Percentiles rank a stretch among this genome's conserved stretches.
phyloP scores from a whole-genome alignment of 2,797 vertebrate genomes.

The Microcaecilia unicolor region DNA sequence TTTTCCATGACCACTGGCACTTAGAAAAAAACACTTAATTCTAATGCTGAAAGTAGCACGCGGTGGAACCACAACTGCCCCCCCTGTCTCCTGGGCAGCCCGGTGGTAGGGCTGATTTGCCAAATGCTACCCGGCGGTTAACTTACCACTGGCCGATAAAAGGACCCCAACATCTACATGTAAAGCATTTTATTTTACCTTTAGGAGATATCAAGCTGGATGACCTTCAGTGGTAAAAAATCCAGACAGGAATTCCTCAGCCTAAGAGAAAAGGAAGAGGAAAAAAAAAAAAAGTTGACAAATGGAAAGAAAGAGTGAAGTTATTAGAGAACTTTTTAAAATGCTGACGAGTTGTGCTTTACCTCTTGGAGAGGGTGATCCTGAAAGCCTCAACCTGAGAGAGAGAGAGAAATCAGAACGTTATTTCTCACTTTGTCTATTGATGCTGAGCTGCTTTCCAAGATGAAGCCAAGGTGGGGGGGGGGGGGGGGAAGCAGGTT shows the following conservation, averaged over 20 bases:
- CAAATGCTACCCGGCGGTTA: too few species aligned
- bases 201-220: constrained; percentile 61
- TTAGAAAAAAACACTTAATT: too few species aligned
- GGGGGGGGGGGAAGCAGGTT: constrained; percentile 29
- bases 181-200: constrained; percentile 51
- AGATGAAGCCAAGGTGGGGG: too few species aligned
- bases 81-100: too few species aligned
- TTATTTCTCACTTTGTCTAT: too few species aligned
- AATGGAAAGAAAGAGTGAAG: not conserved
- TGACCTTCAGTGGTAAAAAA: constrained; percentile 70
- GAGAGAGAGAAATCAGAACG: not conserved
- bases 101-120: too few species aligned
- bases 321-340: not conserved
- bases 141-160: too few species aligned
- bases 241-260: constrained; percentile 62
- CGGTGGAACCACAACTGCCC: too few species aligned
- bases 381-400: constrained; percentile 41
- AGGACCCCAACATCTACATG: too few species aligned
- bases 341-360: constrained; percentile 1
- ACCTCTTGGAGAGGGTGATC: constrained; percentile 40
- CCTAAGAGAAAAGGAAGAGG: constrained; percentile 39
- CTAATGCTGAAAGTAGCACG: too few species aligned
- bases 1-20: too few species aligned
- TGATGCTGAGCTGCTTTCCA: constrained; percentile 40
- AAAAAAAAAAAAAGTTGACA: not conserved